A percentile compares a stretch with the other conserved stretches of the same genome.
These are phyloP conservation scores for Drosophila mayaguana DNA, from an alignment of 2,888 invertebrate species.

Conservation along the genomic window DNA sequence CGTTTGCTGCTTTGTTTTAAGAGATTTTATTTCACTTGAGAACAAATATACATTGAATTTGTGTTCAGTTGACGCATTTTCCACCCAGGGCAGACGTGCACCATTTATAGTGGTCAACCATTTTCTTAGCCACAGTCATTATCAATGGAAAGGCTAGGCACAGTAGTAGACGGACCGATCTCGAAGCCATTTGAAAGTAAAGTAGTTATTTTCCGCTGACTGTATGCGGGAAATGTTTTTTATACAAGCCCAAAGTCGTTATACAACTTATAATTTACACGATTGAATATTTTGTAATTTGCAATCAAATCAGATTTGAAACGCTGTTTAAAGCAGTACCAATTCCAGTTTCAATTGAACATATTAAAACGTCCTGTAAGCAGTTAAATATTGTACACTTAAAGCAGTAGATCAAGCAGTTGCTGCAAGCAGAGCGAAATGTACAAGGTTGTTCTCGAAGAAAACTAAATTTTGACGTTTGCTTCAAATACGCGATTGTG, in stretches of 20 bases:
- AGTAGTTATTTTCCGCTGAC: neutral
- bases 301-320: slow-evolving; percentile 17
- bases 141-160: neutral
- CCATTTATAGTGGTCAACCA: slow-evolving; percentile 5
- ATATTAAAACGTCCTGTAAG: neutral
- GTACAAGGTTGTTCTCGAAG: neutral
- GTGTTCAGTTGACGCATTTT: slow-evolving; percentile 6
- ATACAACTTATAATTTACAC: neutral
- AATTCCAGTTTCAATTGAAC: neutral
- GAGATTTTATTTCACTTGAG: slow-evolving; percentile 7
- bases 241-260: neutral
- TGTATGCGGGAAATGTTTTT: neutral
- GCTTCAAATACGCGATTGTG: fast-evolving
- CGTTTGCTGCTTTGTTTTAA: slow-evolving; percentile 5
- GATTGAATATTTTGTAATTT: neutral
- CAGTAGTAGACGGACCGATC: neutral
- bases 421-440: neutral
- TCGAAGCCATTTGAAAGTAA: neutral
- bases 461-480: slow-evolving; percentile 32
- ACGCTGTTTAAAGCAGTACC: slow-evolving; percentile 17
- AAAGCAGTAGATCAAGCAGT: neutral
- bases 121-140: neutral
- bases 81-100: neutral
- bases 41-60: neutral
- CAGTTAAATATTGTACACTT: neutral